Evolutionary conservation across 2,888 invertebrate species (phyloP).

Genomic region (Euspilapteryx auroguttella): DNA sequence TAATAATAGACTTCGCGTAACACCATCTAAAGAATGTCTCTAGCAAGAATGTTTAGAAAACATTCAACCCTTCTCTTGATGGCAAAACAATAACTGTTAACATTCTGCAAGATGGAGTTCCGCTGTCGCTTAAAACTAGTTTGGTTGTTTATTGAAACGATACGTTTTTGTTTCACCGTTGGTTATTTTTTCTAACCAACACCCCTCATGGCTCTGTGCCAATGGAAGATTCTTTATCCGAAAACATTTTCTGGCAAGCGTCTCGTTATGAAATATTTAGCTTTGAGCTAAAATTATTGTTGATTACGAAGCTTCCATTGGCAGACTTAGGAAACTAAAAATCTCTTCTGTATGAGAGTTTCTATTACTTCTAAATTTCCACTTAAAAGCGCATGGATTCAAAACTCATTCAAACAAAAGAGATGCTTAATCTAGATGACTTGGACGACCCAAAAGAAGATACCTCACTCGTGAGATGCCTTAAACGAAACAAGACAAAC

Average conservation of each 20-base stretch:
- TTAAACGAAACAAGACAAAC: constrained; percentile 1
- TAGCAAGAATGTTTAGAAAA: constrained; percentile 52
- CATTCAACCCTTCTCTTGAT: constrained; percentile 39
- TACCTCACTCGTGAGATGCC: not conserved
- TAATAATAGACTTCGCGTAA: constrained; percentile 38
- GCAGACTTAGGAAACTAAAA: constrained; percentile 39
- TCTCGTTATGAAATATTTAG: not conserved
- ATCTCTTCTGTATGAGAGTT: constrained; percentile 28
- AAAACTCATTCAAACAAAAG: too few species aligned
- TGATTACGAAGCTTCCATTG: constrained; percentile 40
- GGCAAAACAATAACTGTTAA: constrained; percentile 37
- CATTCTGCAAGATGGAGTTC: constrained; percentile 32
- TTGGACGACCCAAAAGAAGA: constrained; percentile 3
- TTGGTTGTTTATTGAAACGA: constrained; percentile 48
- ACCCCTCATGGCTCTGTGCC: constrained; percentile 57
- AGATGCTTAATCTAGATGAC: constrained; percentile 9
- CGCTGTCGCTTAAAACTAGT: constrained; percentile 30
- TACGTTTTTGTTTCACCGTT: constrained; percentile 50
- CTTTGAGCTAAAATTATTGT: not conserved
- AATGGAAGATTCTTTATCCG: constrained; percentile 44
- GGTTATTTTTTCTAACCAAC: constrained; percentile 46
- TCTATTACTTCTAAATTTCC: too few species aligned
- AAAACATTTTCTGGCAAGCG: constrained; percentile 8
- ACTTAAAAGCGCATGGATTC: too few species aligned
- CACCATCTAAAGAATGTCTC: constrained; percentile 51